phyloP scores from a whole-genome alignment of 2,888 invertebrate species.

The Emmelina monodactyla region DNA sequence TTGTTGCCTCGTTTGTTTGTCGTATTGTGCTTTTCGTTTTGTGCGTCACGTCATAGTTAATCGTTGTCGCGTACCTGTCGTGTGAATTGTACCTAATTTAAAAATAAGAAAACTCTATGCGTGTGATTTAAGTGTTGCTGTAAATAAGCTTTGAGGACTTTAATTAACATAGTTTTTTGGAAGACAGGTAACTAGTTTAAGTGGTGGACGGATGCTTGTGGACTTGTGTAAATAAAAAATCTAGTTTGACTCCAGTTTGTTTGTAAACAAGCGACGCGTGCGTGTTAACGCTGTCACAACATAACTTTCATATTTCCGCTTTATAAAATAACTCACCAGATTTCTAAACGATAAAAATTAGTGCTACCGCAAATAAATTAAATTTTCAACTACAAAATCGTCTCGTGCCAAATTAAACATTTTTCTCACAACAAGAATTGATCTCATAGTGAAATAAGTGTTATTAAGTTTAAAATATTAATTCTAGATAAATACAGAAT shows the following conservation, averaged over 20 bases:
- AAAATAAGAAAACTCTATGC: slow-evolving; percentile 5
- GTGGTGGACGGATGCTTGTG: no score
- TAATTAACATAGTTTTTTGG: no score
- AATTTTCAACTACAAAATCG: no score
- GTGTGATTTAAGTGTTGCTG: neutral
- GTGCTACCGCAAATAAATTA: no score
- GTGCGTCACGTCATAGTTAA: slow-evolving; percentile 61
- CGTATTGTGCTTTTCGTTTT: slow-evolving; percentile 62
- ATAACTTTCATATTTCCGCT: slow-evolving; percentile 17
- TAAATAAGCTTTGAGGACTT: neutral
- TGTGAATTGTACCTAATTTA: slow-evolving; percentile 1
- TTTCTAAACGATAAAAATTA: no score
- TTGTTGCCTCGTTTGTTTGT: slow-evolving; percentile 66
- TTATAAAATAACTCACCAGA: no score
- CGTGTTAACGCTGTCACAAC: slow-evolving; percentile 21
- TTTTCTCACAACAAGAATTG: no score
- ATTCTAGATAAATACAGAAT: no score
- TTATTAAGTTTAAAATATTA: no score
- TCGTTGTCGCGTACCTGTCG: slow-evolving; percentile 42
- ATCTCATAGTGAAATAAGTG: no score
- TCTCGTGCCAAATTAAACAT: no score
- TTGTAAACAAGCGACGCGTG: slow-evolving; percentile 60
- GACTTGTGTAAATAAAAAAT: slow-evolving; percentile 22
- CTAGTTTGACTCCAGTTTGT: slow-evolving; percentile 37
- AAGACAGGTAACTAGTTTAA: no score